Conservation (phyloP, 2,888 invertebrate genomes). For the Sphecodes monilicornis region DNA sequence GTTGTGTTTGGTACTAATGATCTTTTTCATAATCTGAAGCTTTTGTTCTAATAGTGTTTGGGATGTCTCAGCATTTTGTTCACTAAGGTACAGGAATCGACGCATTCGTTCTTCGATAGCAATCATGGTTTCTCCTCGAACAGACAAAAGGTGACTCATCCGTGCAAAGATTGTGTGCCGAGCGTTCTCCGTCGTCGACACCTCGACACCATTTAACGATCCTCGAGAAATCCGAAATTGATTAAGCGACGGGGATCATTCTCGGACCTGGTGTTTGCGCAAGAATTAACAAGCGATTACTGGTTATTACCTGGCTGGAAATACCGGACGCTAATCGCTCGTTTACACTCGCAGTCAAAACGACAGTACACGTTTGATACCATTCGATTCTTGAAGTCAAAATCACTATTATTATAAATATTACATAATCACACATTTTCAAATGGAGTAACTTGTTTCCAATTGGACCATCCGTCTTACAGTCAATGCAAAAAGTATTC, state of each 20-base stretch:
- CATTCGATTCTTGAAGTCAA: too few relatives aligned
- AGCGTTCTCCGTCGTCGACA: background rate
- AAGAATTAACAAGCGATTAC: constrained; percentile 6
- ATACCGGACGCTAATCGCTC: constrained; percentile 7
- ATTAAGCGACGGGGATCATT: background rate
- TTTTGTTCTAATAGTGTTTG: too few relatives aligned
- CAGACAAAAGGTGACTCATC: constrained; percentile 35
- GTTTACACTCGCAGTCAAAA: background rate
- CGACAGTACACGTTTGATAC: background rate
- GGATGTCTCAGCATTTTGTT: too few relatives aligned
- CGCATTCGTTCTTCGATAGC: background rate
- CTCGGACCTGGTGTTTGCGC: background rate
- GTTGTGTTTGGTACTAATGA: too few relatives aligned
- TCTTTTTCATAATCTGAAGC: too few relatives aligned
- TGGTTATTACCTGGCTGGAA: constrained; percentile 5
- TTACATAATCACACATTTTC: background rate
- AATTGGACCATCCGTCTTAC: too few relatives aligned
- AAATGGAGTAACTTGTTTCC: too few relatives aligned
- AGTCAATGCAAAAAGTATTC: too few relatives aligned
- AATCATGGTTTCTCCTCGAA: background rate
- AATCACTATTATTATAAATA: background rate
- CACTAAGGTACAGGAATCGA: too few relatives aligned
- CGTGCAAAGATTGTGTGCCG: background rate
- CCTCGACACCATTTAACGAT: background rate
- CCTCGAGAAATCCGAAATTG: background rate